phyloP scores from a whole-genome alignment of 2,888 invertebrate species.

The Epistrophella euchroma region DNA sequence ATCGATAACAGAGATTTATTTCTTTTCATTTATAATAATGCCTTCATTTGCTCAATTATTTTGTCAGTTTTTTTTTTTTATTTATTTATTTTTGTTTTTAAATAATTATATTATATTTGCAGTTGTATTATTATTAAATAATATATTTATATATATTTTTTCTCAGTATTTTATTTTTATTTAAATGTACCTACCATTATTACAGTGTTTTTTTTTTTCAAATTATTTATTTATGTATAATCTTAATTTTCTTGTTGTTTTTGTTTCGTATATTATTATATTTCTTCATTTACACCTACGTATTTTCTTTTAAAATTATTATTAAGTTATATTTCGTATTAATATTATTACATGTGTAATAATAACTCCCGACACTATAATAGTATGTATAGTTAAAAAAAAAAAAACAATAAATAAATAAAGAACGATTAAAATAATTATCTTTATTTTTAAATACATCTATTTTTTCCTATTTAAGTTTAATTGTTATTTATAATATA shows the following conservation, averaged over 20 bases:
- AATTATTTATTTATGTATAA: constrained; percentile 54
- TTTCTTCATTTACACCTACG: constrained; percentile 67
- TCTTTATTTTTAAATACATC: constrained; percentile 41
- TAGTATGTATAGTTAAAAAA: constrained; percentile 48
- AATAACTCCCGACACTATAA: constrained; percentile 56
- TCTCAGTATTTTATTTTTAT: constrained; percentile 38
- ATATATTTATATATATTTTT: constrained; percentile 63
- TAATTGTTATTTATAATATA: constrained; percentile 34
- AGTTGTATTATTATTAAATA: constrained; percentile 75
- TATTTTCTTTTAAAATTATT: constrained; percentile 51
- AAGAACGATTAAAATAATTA: constrained; percentile 19
- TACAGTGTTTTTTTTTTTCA: constrained; percentile 42
- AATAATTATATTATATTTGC: constrained; percentile 56
- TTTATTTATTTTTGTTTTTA: constrained; percentile 36
- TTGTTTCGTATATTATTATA: constrained; percentile 80
- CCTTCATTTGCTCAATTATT: constrained; percentile 68
- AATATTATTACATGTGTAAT: constrained; percentile 71
- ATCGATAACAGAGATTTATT: constrained; percentile 76
- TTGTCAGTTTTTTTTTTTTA: constrained; percentile 50
- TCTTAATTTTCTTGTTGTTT: constrained; percentile 41
- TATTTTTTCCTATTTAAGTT: constrained; percentile 43
- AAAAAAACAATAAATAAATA: constrained; percentile 24
- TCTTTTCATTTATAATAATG: constrained; percentile 72
- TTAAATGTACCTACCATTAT: constrained; percentile 47
- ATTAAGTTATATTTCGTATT: constrained; percentile 77